Conservation (phyloP, 2,888 invertebrate genomes). For the Tubiluchus corallicola region DNA sequence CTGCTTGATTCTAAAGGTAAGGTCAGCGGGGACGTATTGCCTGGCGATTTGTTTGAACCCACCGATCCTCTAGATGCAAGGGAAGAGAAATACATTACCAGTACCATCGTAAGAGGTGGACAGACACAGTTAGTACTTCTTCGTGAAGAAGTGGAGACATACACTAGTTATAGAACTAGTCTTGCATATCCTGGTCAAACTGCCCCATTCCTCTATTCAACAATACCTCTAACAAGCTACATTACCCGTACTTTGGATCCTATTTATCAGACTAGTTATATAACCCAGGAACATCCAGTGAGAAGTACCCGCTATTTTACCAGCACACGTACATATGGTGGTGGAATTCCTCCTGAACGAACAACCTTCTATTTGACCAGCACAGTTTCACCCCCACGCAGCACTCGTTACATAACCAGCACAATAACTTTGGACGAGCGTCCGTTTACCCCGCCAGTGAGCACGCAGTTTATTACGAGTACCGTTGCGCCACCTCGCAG, state of each 20-base stretch:
- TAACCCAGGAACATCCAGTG: neutral
- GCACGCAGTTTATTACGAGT: neutral
- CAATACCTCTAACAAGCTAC: neutral
- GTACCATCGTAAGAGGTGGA: neutral
- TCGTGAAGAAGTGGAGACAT: neutral
- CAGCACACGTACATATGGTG: neutral
- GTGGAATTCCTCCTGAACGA: neutral
- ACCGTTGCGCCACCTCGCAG: neutral
- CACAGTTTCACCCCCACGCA: neutral
- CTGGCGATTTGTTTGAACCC: neutral
- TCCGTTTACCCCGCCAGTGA: too few species aligned
- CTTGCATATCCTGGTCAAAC: neutral
- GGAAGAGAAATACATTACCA: neutral
- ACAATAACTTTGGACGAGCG: neutral
- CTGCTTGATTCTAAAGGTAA: too few species aligned
- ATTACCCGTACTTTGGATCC: neutral
- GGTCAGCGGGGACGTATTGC: neutral
- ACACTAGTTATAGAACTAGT: neutral
- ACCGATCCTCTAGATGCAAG: neutral
- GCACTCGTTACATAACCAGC: neutral
- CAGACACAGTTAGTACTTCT: neutral
- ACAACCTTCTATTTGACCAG: neutral
- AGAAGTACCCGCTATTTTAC: constrained; percentile 1
- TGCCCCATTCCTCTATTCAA: neutral
- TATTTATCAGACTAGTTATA: neutral